Base-by-base conservation (phyloP, 2,797 vertebrate species). In the Phyllotis vaccarum region DNA sequence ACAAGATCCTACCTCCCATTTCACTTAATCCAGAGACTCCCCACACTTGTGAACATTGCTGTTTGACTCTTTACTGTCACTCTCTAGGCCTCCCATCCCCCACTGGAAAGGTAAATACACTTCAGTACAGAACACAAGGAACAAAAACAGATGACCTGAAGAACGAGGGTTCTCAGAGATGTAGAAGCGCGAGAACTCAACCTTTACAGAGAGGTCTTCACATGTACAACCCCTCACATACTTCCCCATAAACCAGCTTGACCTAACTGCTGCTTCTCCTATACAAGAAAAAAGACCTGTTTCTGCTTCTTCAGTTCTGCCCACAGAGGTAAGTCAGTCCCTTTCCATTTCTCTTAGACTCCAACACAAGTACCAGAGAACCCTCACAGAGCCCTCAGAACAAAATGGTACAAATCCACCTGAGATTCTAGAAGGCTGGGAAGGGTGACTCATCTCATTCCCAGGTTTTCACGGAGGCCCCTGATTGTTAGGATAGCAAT, bases 81-180 rank as follows among this genome's bases (percentile, higher is more conserved):
- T n/a, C n/a, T n/a, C n/a, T n/a, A n/a, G n/a, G n/a, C n/a, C n/a
- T n/a, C n/a, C n/a, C n/a, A n/a, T n/a, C n/a, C n/a, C n/a, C n/a
- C n/a, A n/a, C n/a, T n/a, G n/a, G n/a, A n/a, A n/a, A n/a, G n/a
- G 46, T 76, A 92, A 92, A 78, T 6, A 79, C 2, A 68, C 31
- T 58, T 96, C 34, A 70, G 40, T 27, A 68, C 6, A 93, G 12
- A 94, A 66, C 5, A 24, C 22, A 79, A 92, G 46, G 75, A 62
- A 93, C 31, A 52, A 70, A 85, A 94, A 76, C 90, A 89, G 22
- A 74, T 19, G 24, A 81, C 66, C 0, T 81, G 9, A 85, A 64
- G 29, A 90, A 93, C 46, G 43, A 88, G 43, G 43, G 93, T 49
- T 90, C 74, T 54, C 72, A 34, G 22, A 96, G 93, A 80, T 76